Evolutionary conservation across 1,140 invertebrate species (phyloP), one percentile per base, ranked within the genome.

Genomic region (silkworm (Bombyx mori)): DNA sequence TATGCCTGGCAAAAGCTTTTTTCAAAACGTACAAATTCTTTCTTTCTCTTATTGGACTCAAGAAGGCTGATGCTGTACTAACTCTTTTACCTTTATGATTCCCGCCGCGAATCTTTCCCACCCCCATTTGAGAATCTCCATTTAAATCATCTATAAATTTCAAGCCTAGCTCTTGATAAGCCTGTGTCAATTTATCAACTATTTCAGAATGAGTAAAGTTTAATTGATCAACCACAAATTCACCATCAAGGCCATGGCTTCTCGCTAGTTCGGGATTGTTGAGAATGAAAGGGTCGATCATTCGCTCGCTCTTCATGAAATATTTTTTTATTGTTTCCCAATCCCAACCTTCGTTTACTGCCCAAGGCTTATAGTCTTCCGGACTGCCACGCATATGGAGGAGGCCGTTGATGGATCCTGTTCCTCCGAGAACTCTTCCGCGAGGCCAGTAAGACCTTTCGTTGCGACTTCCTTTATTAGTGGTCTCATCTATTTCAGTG

Each of bases 321-420:
- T 91, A 92, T 67, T 92, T 92, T 44, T 91, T 89, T 77, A 94
- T 90, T 1, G 91, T 90, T 2, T 89, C 78, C 75, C 92, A 95
- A 22, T 91, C 90, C 94, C 93, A 90, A 52, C 90, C 90, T 10
- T 79, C 62, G 47, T 89, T 85, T 7, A 70, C 22, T 81, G 26
- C 26, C 26, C 26, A 35, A 35, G 26, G 26, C 4, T 35, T 35
- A 35, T 35, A 35, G 26, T 35, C 26, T 26, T 71, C 77, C 5
- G 88, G 78, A 74, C 93, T 92, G 0, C 94, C 94, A 60, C 87
- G 77, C 63, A 89, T 88, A 58, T 90, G 88, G 18, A 90, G 79
- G 53, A 95, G 92, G 8, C 92, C 91, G 74, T 94, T 93, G 45
- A 93, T 88, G 12, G 90, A 90, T 3, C 90, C 90, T 18, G 90